Evolutionary conservation across 2,888 invertebrate genomes (phyloP), one percentile per base, ranked within the genome.

Genomic region (Tigriopus californicus): DNA sequence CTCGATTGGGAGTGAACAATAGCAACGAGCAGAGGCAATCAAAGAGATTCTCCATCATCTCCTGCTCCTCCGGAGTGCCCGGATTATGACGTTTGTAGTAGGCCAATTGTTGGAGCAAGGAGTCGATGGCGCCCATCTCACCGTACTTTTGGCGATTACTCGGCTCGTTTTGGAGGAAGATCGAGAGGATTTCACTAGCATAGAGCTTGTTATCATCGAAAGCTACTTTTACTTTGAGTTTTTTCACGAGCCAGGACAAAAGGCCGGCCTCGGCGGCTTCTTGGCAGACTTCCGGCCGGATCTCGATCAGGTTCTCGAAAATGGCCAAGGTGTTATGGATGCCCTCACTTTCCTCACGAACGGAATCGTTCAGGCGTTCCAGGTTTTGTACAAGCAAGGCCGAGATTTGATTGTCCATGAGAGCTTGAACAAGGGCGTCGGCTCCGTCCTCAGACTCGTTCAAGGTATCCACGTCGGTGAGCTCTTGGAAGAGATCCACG

Each of bases 41-140:
- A 70, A 99, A 99, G 65, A 99, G 76, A 73, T 98, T 98, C 73
- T 98, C 97, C 97, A 98, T 97, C 67, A 90, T 84, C 72, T 98
- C 98, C 67, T 88, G 84, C 70, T 99, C 98, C 71, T 97, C 97
- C 2, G 82, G 80, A 59, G 83, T 24, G 22, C 18, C n/a, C 48
- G 58, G 58, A 20, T 58, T 49, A 49, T 58, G 58, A 33, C 58
- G 13, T 44, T 58, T 58, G 58, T 58, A 58, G 48, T 25, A 61
- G 65, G 94, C 92, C 63, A 95, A 74, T 69, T 94, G 97, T 72
- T 95, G 94, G 11, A 98, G 75, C 51, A 98, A 73, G 41, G 91
- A 85, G 75, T 99, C 98, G 66, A 97, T 94, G 46, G 40, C 48
- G 2, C 94, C 94, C 48, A 90, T 71, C 67, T 89, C 87, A n/a